Evolutionary conservation across 1,140 invertebrate genomes (phyloP), one percentile per base, ranked within the genome.

Genomic region (Temnothorax curvispinosus): DNA sequence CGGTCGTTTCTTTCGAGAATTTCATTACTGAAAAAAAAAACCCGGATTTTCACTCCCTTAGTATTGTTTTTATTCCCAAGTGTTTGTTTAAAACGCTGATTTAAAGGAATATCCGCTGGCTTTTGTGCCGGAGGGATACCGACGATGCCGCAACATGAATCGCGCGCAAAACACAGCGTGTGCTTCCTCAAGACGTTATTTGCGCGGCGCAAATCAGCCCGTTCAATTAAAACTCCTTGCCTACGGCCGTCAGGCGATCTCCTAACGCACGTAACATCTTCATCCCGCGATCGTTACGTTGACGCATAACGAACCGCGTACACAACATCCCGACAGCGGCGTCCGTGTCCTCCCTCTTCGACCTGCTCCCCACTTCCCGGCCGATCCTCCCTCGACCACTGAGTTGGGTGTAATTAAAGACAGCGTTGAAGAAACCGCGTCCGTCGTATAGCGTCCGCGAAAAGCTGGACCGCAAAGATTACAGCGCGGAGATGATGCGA

Each of bases 331-430:
- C 62, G 76, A 65, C 76, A 80, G 64, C 76, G 18, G 32, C 60
- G 44, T 47, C 41, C 44, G 44, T 67, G 44, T 67, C 44, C 76
- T 80, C 18, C 32, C 32, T 47, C 44, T 52, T 65, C 1, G 58
- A 78, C n/a, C 64, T n/a, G n/a, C n/a, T 0, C 44, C 44, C 44
- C 11, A 4, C 76, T 35, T 50, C 47, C 35, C 0, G 32, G 27
- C 65, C 58, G 32, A 64, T 56, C 38, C 76, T 67, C 15, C 60
- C 32, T 74, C 80, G 67, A 58, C 18, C 35, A 7, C 44, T 8
- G 41, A 62, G 80, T 47, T 47, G 56, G 32, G n/a, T 47, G 56
- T 88, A 85, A 89, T 89, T 89, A 89, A 89, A 89, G 87, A 85
- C 54, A 56, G 38, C 2, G 62, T 21, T 35, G 75, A 86, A 52